Evolutionary conservation across 2,888 invertebrate species (phyloP).

Genomic region (Clanis bilineata): DNA sequence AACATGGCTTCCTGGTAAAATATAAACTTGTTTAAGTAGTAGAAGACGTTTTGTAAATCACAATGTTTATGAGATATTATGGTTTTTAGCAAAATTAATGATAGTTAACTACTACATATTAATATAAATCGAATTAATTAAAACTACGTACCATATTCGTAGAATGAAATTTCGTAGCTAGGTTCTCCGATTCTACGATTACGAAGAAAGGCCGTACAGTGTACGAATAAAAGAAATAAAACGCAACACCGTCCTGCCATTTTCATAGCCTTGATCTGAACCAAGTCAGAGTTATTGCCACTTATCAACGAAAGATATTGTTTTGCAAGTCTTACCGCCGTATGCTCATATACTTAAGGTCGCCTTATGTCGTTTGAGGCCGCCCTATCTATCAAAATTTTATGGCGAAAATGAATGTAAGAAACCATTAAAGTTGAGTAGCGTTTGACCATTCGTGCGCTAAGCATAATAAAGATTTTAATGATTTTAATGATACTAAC

Average conservation of each 20-base stretch:
- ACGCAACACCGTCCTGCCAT: background rate
- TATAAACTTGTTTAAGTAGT: background rate
- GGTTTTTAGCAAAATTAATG: too few species aligned
- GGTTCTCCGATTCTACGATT: background rate
- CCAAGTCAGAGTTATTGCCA: background rate
- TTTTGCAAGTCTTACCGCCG: background rate
- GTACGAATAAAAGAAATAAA: constrained; percentile 6
- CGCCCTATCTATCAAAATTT: too few species aligned
- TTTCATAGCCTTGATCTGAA: constrained; percentile 1
- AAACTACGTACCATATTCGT: constrained; percentile 39
- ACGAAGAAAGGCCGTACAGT: background rate
- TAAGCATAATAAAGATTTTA: too few species aligned
- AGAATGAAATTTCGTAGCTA: constrained; percentile 20
- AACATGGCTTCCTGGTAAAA: constrained; percentile 29
- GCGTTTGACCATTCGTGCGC: too few species aligned
- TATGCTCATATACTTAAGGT: too few species aligned
- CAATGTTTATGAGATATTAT: too few species aligned
- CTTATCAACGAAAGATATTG: background rate
- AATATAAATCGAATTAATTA: background rate
- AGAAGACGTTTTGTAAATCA: background rate
- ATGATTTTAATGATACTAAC: too few species aligned
- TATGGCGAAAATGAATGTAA: too few species aligned
- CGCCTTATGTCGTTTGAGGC: too few species aligned
- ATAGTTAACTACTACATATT: background rate
- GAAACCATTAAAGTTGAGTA: too few species aligned